Conservation (phyloP, 2,888 invertebrate species). For the Diachrysia chrysitis region DNA sequence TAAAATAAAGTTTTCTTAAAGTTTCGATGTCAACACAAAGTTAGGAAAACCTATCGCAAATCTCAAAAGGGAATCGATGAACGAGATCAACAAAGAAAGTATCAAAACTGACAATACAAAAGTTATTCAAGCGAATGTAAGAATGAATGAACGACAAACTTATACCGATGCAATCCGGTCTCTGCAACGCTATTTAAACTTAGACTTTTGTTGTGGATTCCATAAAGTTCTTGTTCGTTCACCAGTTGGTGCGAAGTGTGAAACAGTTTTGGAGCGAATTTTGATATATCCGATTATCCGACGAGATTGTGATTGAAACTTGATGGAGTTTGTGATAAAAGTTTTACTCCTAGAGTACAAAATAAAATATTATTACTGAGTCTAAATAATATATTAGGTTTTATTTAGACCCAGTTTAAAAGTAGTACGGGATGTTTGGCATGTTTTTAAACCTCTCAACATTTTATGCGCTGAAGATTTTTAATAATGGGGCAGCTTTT, state of each 20-base stretch:
- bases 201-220: constrained; percentile 46
- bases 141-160: constrained; percentile 54
- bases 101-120: constrained; percentile 43
- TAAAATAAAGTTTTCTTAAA: background rate
- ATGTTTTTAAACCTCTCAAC: constrained; percentile 1
- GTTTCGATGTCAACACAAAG: background rate
- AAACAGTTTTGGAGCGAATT: constrained; percentile 32
- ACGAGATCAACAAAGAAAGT: constrained; percentile 33
- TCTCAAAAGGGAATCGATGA: constrained; percentile 23
- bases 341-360: constrained; percentile 3
- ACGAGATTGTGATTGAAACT: constrained; percentile 38
- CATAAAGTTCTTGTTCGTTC: constrained; percentile 39
- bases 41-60: constrained; percentile 12
- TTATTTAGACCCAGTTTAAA: constrained; percentile 3
- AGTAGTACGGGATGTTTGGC: background rate
- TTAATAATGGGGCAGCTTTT: constrained; percentile 4
- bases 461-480: constrained; percentile 4
- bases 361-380: too few species aligned
- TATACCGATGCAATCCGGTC: constrained; percentile 51
- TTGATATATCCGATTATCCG: constrained; percentile 44
- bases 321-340: background rate
- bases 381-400: too few species aligned
- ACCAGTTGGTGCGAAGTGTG: constrained; percentile 31
- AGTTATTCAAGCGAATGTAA: constrained; percentile 47
- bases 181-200: constrained; percentile 57